These are phyloP conservation scores for Scartelaos histophorus DNA, from an alignment of 2,113 vertebrate species.

Conservation along the genomic window DNA sequence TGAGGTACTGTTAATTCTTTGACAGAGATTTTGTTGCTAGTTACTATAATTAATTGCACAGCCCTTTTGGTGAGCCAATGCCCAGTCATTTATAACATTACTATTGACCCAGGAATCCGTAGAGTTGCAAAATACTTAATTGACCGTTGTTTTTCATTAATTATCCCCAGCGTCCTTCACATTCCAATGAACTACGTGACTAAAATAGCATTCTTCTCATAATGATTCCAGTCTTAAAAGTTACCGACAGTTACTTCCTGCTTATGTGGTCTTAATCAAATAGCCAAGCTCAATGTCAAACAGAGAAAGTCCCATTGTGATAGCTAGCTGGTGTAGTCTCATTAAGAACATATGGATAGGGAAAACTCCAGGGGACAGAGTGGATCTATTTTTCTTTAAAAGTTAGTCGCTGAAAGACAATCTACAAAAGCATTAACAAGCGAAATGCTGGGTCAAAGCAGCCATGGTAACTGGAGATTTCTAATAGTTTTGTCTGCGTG, in stretches of 20 bases:
- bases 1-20: not conserved
- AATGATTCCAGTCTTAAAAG: slow-evolving; percentile 5
- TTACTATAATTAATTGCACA: not conserved
- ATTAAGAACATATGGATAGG: slow-evolving; percentile 42
- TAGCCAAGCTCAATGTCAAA: not conserved
- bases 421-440: slow-evolving; percentile 23
- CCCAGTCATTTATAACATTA: not conserved
- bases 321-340: slow-evolving; percentile 23
- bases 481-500: slow-evolving; percentile 24
- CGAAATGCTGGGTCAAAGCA: slow-evolving; percentile 30
- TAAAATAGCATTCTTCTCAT: not conserved
- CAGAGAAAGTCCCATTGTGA: not conserved
- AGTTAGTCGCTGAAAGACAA: slow-evolving; percentile 19
- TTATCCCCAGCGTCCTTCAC: slow-evolving; percentile 16
- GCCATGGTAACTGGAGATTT: slow-evolving; percentile 30
- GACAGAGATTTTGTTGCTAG: not conserved
- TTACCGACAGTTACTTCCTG: slow-evolving; percentile 7
- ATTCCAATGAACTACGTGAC: slow-evolving; percentile 12
- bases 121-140: slow-evolving; percentile 28
- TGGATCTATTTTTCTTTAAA: slow-evolving; percentile 12
- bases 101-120: slow-evolving; percentile 17
- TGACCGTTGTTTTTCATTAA: slow-evolving; percentile 18
- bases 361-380: slow-evolving; percentile 21
- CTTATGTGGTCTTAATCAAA: slow-evolving; percentile 21
- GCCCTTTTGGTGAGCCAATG: not conserved